Conservation (phyloP, 2,888 invertebrate genomes). For the Lottia scabra region DNA sequence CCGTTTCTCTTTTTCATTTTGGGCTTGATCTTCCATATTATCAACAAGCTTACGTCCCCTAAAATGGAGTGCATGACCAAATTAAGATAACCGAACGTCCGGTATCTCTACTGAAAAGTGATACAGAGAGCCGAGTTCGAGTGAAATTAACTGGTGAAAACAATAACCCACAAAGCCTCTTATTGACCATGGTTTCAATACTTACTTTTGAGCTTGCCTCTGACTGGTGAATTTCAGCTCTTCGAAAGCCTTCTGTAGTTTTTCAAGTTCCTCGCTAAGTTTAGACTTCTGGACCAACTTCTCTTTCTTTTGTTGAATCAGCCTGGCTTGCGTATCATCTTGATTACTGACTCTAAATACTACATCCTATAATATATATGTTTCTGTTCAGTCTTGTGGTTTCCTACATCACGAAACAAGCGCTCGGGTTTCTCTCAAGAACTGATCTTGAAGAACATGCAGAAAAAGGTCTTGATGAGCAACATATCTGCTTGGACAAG, state of each 20-base stretch:
- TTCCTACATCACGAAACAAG: too few relatives aligned
- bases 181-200: too few relatives aligned
- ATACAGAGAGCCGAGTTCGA: too few relatives aligned
- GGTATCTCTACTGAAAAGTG: too few relatives aligned
- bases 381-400: too few relatives aligned
- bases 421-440: too few relatives aligned
- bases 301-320: constrained; percentile 42
- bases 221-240: constrained; percentile 53
- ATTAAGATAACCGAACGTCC: too few relatives aligned
- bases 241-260: constrained; percentile 37
- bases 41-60: constrained; percentile 48
- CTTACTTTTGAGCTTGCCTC: constrained; percentile 43
- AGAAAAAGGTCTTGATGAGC: too few relatives aligned
- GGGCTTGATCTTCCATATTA: constrained; percentile 41
- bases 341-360: constrained; percentile 46
- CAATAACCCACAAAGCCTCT: too few relatives aligned
- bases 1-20: constrained; percentile 31
- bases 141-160: too few relatives aligned
- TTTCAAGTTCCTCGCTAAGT: constrained; percentile 41
- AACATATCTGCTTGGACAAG: too few relatives aligned
- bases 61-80: constrained; percentile 7
- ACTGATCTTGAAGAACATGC: too few relatives aligned
- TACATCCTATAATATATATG: constrained; percentile 51
- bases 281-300: constrained; percentile 34
- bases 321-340: constrained; percentile 36